Evolutionary conservation across 1,140 invertebrate genomes (phyloP), one percentile per base, ranked within the genome.

Genomic region (Coenobita brevimanus): DNA sequence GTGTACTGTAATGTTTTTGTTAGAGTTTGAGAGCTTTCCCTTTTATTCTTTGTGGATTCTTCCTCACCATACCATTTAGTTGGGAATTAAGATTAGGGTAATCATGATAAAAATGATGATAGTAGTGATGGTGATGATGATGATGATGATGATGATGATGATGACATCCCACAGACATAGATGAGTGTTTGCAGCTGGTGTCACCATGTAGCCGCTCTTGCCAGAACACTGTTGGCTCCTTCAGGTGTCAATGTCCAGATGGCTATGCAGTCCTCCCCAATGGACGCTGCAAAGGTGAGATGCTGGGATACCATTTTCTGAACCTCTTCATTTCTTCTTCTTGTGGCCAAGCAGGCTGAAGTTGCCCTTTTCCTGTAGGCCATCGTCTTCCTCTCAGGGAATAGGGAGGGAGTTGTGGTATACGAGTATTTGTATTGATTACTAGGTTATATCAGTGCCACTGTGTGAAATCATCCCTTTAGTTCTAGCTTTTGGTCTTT

Each of bases 161-260:
- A 92, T 33, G 91, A 97, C 97, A 98, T 60, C 91, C 93, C 92
- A 33, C 91, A 97, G 98, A 98, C 93, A 92, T 98, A 73, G 97
- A 99, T 91, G 98, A 99, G 92, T 99, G 98, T 98, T 24, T 97
- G 99, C 92, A 98, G 99, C 92, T 99, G 98, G 91, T 96, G 97
- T 90, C 94, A 95, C 21, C 94, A 96, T 84, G 98, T 36, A 90
- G 71, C 46, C 94, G 88, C 0, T 94, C 93, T 0, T 99, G 98
- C 92, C 95, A 95, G 41, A 99, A 99, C 92, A 95, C 95, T 0
- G 97, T 97, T 93, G 98, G 98, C 8, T 96, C 96, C 15, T 99
- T 97, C 91, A 95, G 94, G 62, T 99, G 98, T 91, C 93, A 93
- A 3, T 99, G 98, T 91, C 95, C 95, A 3, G 92, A 95, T 8